Conservation (phyloP, 2,888 invertebrate species). For the Drosophila hamatofila region DNA sequence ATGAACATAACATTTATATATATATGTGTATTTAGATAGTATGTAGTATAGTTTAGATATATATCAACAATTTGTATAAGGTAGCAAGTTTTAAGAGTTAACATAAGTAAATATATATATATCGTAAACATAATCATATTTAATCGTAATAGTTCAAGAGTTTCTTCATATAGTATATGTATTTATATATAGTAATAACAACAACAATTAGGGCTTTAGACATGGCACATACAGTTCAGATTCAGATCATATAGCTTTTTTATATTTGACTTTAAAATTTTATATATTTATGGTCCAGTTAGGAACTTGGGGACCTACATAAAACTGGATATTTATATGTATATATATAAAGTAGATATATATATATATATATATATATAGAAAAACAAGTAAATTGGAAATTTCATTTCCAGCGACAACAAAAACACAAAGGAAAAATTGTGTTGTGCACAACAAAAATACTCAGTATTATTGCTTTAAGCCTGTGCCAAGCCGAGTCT, state of each 20-base stretch:
- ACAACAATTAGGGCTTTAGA: slow-evolving; percentile 73
- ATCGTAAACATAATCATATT: slow-evolving; percentile 48
- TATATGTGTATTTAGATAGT: slow-evolving; percentile 40
- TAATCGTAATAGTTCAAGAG: slow-evolving; percentile 62
- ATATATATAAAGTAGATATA: not conserved
- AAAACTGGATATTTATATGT: not conserved
- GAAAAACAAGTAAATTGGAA: slow-evolving; percentile 44
- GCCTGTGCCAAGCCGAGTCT: slow-evolving; percentile 57
- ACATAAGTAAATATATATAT: slow-evolving; percentile 56
- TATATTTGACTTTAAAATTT: slow-evolving; percentile 7
- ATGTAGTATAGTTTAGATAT: slow-evolving; percentile 55
- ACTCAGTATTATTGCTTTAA: slow-evolving; percentile 76
- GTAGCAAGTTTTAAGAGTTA: slow-evolving; percentile 70
- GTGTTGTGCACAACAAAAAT: slow-evolving; percentile 69
- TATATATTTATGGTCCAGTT: slow-evolving; percentile 53
- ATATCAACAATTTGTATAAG: slow-evolving; percentile 74
- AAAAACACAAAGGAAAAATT: slow-evolving; percentile 19
- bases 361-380: slow-evolving; percentile 2
- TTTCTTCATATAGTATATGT: slow-evolving; percentile 30
- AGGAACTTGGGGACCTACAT: slow-evolving; percentile 26
- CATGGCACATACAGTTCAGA: slow-evolving; percentile 79
- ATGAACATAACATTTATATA: slow-evolving; percentile 64
- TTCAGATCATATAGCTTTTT: slow-evolving; percentile 48
- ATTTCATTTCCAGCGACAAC: slow-evolving; percentile 63
- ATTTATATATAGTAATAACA: slow-evolving; percentile 47